Conservation (phyloP, 1,140 invertebrate species). For the Procambarus virginalis region DNA sequence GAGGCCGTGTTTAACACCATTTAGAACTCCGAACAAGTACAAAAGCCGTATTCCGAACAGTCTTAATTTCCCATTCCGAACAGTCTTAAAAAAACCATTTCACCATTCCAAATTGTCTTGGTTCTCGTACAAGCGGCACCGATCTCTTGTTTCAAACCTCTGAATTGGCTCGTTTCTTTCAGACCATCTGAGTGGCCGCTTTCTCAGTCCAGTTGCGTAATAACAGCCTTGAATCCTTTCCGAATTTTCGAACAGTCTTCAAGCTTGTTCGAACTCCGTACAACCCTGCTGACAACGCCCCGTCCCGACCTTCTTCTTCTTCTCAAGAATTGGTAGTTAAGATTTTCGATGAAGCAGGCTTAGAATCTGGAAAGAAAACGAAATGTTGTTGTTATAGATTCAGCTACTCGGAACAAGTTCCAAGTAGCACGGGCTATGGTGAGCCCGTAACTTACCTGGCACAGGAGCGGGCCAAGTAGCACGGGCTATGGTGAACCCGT, state of each 20-base stretch:
- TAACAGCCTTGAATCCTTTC: too few relatives aligned
- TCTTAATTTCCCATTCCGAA: not conserved
- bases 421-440: too few relatives aligned
- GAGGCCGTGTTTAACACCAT: too few relatives aligned
- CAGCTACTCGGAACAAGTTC: too few relatives aligned
- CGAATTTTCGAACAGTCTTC: too few relatives aligned
- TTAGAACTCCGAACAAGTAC: too few relatives aligned
- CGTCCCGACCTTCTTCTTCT: not conserved
- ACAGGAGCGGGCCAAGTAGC: too few relatives aligned
- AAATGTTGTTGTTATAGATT: not conserved
- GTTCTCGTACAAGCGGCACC: not conserved
- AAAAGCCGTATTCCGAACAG: not conserved
- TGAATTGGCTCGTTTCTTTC: not conserved
- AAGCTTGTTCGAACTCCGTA: not conserved
- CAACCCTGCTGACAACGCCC: not conserved
- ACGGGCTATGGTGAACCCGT: too few relatives aligned
- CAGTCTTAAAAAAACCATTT: not conserved
- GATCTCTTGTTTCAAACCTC: too few relatives aligned
- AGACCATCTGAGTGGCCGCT: not conserved
- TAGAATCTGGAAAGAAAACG: slow-evolving; percentile 30
- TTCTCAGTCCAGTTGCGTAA: too few relatives aligned
- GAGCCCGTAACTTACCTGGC: too few relatives aligned
- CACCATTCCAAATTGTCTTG: not conserved
- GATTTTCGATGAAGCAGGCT: slow-evolving; percentile 58
- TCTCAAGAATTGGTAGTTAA: not conserved